These are phyloP conservation scores for Astreopora myriophthalma DNA, from an alignment of 64 coral and sea anemone species.

Conservation along the genomic window DNA sequence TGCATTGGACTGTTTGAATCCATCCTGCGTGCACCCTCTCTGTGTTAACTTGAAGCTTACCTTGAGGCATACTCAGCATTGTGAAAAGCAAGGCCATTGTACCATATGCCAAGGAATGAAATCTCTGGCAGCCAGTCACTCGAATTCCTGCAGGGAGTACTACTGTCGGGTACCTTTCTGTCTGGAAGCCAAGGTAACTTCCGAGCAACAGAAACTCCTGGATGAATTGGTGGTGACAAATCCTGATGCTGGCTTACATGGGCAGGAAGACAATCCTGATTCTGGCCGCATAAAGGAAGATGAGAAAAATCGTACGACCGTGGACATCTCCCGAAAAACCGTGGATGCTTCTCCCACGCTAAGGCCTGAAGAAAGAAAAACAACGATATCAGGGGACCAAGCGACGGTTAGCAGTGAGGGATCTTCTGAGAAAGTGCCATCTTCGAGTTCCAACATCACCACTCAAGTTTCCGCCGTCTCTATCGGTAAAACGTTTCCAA, in stretches of 20 bases:
- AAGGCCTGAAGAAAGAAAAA: background rate
- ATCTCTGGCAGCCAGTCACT: slow-evolving; percentile 7
- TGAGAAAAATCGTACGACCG: background rate
- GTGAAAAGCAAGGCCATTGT: slow-evolving; percentile 9
- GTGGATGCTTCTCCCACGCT: too few relatives aligned
- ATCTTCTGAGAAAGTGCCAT: background rate
- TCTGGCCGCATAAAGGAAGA: background rate
- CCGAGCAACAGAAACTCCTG: slow-evolving; percentile 10
- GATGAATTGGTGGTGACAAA: background rate
- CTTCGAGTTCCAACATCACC: background rate
- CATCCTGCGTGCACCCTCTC: background rate
- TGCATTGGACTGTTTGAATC: slow-evolving; percentile 21
- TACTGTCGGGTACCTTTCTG: slow-evolving; percentile 30
- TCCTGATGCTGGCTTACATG: background rate
- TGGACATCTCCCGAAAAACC: background rate
- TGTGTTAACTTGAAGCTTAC: slow-evolving; percentile 44
- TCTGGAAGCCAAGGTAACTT: slow-evolving; percentile 7
- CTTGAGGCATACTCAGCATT: background rate
- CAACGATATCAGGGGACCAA: background rate
- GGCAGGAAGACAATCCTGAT: background rate
- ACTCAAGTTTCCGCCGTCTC: background rate
- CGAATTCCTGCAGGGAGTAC: slow-evolving; percentile 26
- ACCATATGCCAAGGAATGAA: slow-evolving; percentile 13
- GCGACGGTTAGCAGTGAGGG: background rate
- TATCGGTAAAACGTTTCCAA: background rate